Evolutionary conservation across 2,888 invertebrate species (phyloP).

Genomic region (Argyresthia goedartella): DNA sequence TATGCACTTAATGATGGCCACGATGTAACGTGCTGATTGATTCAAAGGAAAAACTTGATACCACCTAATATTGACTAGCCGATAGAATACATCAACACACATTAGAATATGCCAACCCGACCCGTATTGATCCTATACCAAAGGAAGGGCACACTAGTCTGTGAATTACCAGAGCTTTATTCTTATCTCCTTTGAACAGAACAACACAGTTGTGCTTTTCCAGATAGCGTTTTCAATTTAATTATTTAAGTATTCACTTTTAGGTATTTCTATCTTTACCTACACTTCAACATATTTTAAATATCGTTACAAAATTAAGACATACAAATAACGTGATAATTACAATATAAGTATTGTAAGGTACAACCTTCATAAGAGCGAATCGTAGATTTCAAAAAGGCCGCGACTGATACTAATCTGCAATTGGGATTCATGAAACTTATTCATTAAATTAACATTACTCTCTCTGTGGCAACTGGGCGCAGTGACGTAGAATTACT

Average conservation of each 20-base stretch:
- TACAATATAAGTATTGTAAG: slow-evolving; percentile 31
- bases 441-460: no score
- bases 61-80: no score
- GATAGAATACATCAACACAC: no score
- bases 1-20: not conserved
- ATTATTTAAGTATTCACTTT: slow-evolving; percentile 11
- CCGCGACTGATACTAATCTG: no score
- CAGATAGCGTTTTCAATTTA: not conserved
- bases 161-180: no score
- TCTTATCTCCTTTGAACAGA: slow-evolving; percentile 11
- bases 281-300: slow-evolving; percentile 45
- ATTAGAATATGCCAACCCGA: no score
- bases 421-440: no score
- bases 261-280: slow-evolving; percentile 24
- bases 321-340: slow-evolving; percentile 56
- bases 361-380: slow-evolving; percentile 63
- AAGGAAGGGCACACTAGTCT: no score
- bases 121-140: no score
- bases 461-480: not conserved
- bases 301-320: slow-evolving; percentile 42
- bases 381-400: slow-evolving; percentile 21
- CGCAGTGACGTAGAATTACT: not conserved
- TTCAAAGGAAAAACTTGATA: not conserved
- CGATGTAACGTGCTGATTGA: not conserved
- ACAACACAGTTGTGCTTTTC: slow-evolving; percentile 16